phyloP scores from a whole-genome alignment of 2,797 vertebrate species.

The Ptychobarbus kaznakovi region DNA sequence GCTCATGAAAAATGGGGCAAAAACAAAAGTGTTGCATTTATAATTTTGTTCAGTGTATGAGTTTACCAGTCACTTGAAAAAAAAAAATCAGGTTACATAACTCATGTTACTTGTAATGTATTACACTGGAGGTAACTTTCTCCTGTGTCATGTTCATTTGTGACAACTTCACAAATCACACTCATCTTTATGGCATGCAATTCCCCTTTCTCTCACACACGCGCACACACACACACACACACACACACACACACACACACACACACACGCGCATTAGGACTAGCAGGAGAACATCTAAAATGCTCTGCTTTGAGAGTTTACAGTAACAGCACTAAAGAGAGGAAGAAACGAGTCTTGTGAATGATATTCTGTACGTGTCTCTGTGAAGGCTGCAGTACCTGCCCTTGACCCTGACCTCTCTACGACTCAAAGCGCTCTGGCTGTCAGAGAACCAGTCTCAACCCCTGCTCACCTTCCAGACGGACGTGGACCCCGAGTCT shows the following conservation, averaged over 20 bases:
- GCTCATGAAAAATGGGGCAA: too few species aligned
- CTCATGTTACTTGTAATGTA: too few species aligned
- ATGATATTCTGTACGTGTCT: slow-evolving; percentile 20
- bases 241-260: not conserved
- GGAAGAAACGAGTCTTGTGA: not conserved
- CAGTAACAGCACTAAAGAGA: not conserved
- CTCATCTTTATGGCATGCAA: too few species aligned
- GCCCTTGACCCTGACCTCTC: slow-evolving; percentile 88
- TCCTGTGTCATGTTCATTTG: too few species aligned
- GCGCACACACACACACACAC: too few species aligned
- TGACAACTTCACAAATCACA: too few species aligned
- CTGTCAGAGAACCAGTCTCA: slow-evolving; percentile 98
- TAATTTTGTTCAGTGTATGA: too few species aligned
- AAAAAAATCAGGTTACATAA: too few species aligned
- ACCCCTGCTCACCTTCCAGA: slow-evolving; percentile 96
- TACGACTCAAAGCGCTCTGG: slow-evolving; percentile 96
- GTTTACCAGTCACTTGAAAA: too few species aligned
- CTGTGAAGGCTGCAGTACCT: slow-evolving; percentile 84
- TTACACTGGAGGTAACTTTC: too few species aligned
- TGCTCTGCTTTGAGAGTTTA: not conserved
- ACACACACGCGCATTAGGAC: not conserved
- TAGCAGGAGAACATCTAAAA: not conserved
- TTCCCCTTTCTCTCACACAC: too few species aligned
- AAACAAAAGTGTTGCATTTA: too few species aligned
- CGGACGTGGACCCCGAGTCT: slow-evolving; percentile 85